Conservation (phyloP, 2,797 vertebrate species). For the Allobates femoralis region DNA sequence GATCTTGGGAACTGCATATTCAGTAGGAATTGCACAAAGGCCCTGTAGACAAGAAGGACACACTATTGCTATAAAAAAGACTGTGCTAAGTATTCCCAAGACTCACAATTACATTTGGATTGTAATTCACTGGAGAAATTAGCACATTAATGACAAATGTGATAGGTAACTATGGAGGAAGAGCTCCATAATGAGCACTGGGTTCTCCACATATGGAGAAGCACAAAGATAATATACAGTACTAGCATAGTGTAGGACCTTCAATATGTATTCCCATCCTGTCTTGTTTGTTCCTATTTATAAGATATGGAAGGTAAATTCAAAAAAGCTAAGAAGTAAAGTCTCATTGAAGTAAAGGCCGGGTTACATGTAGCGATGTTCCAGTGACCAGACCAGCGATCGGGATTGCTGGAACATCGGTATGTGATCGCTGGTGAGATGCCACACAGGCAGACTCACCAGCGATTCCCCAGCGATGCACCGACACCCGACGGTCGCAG, state of each 20-base stretch:
- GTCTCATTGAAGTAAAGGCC: too few relatives aligned
- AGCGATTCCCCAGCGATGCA: too few relatives aligned
- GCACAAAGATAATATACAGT: neutral
- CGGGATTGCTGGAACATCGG: too few relatives aligned
- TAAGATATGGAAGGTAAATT: too few relatives aligned
- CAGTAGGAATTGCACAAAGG: neutral
- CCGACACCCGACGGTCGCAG: too few relatives aligned
- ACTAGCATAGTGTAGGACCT: neutral
- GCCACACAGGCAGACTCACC: too few relatives aligned
- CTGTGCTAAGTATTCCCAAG: neutral
- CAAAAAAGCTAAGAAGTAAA: too few relatives aligned
- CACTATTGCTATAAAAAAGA: neutral
- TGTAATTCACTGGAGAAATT: slow-evolving; percentile 12
- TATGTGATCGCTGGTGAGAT: too few relatives aligned
- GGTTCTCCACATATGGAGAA: neutral
- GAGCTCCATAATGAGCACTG: neutral
- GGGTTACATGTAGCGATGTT: too few relatives aligned
- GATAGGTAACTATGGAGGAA: neutral
- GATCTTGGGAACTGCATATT: neutral
- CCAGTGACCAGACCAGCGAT: too few relatives aligned
- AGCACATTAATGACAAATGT: neutral
- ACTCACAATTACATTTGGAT: neutral
- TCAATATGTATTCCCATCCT: neutral
- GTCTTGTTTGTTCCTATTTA: neutral
- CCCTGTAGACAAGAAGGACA: neutral